Evolutionary conservation across 2,888 invertebrate genomes (phyloP), one percentile per base, ranked within the genome.

Genomic region (Andricus curvator): DNA sequence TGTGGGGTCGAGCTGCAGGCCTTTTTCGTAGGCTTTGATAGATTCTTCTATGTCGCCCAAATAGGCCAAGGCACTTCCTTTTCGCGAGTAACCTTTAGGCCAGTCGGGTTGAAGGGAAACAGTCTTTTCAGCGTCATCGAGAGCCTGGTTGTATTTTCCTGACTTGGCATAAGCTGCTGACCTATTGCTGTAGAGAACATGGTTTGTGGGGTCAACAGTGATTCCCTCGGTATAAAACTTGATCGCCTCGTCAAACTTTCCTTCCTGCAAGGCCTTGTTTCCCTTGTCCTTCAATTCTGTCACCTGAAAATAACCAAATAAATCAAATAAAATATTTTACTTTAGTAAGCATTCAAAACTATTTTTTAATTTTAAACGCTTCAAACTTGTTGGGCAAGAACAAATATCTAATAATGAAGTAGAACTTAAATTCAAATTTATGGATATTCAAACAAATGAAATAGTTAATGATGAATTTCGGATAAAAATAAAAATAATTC

Each of bases 121-220:
- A 0, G 97, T 97, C 90, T 96, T 96, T 83, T 98, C 96, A 0
- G 98, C 98, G 94, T 98, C 98, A 84, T 95, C 94, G 44, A 98
- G 93, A 0, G 98, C 97, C 82, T 95, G 94, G 2, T 93, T 91
- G 89, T 96, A 98, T 84, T 96, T 95, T 37, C 95, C 95, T 68
- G 95, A 95, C 93, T 98, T 98, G 1, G 97, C 97, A 90, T 96
- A 96, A 9, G 98, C 98, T 9, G 98, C 98, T 0, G 98, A 98
- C 79, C 98, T 95, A 93, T 98, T 98, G 88, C 98, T 98, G 90
- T 94, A 98, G 37, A 98, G 94, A 90, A 98, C 97, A 94, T 98
- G 97, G 94, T 98, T 98, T 60, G 94, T 94, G 0, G 94, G 94
- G 91, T 98, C 98, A 82, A 98, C 92, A 20, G 94, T 93, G 84